Percentiles rank a stretch among this genome's conserved stretches.
Evolutionary conservation across 2,113 vertebrate species (phyloP).

Genomic region (Gymnorhina tibicen): DNA sequence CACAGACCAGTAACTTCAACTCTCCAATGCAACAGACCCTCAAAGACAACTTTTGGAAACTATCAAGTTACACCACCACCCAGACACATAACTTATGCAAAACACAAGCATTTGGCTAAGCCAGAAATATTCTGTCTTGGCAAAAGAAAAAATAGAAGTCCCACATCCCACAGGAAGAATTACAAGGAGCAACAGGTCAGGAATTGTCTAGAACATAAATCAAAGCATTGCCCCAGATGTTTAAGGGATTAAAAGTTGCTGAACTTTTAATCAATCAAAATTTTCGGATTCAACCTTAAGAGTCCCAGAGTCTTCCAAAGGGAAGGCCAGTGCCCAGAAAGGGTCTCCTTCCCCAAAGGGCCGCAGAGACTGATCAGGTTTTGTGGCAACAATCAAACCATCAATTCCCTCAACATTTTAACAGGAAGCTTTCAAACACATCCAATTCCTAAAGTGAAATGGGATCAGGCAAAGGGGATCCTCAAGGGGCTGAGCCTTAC

Average conservation of each 20-base stretch:
- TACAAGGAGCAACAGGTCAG: not conserved
- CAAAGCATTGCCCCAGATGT: not conserved
- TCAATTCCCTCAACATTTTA: not conserved
- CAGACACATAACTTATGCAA: not conserved
- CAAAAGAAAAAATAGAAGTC: not conserved
- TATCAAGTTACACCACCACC: not conserved
- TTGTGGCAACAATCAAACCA: not conserved
- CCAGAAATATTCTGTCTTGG: not conserved
- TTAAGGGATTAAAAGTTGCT: rapidly evolving
- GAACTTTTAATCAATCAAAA: not conserved
- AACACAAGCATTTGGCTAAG: not conserved
- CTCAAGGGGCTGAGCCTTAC: conserved; percentile 62
- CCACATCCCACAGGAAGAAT: not conserved
- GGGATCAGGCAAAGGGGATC: not conserved
- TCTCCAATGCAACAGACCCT: not conserved
- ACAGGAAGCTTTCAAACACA: not conserved
- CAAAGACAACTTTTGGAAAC: not conserved
- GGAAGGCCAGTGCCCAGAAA: not conserved
- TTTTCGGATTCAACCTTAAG: not conserved
- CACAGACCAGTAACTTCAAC: not conserved
- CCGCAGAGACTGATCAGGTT: not conserved
- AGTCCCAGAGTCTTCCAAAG: not conserved
- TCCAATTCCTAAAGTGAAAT: not conserved
- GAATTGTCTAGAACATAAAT: not conserved
- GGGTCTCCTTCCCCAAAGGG: not conserved